Conservation (phyloP, 2,113 vertebrate species). For the Chaenocephalus aceratus region DNA sequence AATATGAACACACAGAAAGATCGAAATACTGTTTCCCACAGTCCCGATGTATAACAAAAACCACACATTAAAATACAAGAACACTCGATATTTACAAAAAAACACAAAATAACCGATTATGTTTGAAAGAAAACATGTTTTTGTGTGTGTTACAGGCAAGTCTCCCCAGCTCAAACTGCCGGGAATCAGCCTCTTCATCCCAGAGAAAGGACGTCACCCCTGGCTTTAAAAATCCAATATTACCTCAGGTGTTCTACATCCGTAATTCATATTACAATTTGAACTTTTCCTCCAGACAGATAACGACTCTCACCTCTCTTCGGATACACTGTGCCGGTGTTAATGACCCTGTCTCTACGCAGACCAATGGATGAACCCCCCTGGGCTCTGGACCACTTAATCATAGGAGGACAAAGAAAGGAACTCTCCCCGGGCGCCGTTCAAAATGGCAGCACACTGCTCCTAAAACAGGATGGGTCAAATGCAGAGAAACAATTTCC, state of each 20-base stretch:
- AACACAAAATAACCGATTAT: too few species aligned
- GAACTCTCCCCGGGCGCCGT: too few species aligned
- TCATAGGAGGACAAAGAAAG: constrained; percentile 54
- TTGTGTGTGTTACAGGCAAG: not conserved
- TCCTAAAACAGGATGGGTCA: too few species aligned
- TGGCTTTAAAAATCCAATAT: constrained; percentile 4
- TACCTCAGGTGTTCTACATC: not conserved
- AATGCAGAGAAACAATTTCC: too few species aligned
- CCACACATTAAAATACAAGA: too few species aligned
- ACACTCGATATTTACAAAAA: too few species aligned
- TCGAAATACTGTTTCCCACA: too few species aligned
- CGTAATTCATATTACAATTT: constrained; percentile 2
- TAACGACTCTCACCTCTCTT: constrained; percentile 38
- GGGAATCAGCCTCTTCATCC: not conserved
- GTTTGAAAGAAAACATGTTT: not conserved
- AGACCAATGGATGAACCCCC: constrained; percentile 69
- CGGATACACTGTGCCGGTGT: constrained; percentile 38
- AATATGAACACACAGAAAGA: too few species aligned
- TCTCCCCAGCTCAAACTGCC: not conserved
- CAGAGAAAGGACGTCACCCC: not conserved
- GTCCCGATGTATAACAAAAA: too few species aligned
- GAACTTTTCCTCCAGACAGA: constrained; percentile 8
- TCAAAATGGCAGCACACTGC: too few species aligned
- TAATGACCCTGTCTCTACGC: constrained; percentile 72
- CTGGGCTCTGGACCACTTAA: constrained; percentile 66